phyloP scores from a whole-genome alignment of 2,113 vertebrate genomes.

The Sitta europaea region DNA sequence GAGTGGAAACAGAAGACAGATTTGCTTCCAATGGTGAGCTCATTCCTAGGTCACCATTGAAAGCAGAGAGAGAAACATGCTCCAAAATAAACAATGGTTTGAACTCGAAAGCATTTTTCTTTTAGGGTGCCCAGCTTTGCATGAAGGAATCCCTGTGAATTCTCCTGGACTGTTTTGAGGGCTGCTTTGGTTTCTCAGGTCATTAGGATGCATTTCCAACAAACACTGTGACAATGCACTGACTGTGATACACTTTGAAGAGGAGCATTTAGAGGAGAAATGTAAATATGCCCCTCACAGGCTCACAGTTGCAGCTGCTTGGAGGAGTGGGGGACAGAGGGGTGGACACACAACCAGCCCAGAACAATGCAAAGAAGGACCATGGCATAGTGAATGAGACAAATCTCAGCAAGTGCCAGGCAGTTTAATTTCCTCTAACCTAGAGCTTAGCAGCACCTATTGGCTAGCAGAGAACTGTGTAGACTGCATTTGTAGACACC shows the following conservation, averaged over 20 bases:
- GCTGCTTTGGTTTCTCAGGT: constrained; percentile 22
- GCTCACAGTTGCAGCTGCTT: not conserved
- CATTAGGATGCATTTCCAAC: not conserved
- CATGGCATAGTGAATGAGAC: not conserved
- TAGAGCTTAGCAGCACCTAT: constrained; percentile 45
- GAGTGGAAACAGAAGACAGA: constrained; percentile 79
- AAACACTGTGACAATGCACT: not conserved
- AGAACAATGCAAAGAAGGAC: constrained; percentile 47
- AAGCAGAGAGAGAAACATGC: constrained; percentile 54
- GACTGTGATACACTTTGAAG: not conserved
- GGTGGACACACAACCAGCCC: not conserved
- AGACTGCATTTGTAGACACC: not conserved
- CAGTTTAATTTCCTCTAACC: constrained; percentile 51
- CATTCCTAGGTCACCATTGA: constrained; percentile 77
- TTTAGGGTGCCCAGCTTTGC: constrained; percentile 68
- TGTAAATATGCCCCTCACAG: not conserved
- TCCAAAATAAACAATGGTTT: constrained; percentile 76
- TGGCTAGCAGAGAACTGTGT: constrained; percentile 46
- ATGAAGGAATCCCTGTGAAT: constrained; percentile 59
- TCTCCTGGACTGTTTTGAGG: constrained; percentile 34
- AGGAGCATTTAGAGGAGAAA: not conserved
- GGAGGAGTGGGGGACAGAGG: not conserved
- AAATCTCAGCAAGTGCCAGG: constrained; percentile 11
- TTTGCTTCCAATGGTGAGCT: constrained; percentile 80
- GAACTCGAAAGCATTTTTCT: constrained; percentile 70